Evolutionary conservation across 2,113 vertebrate genomes (phyloP).

Genomic region (Brachirus orientalis): DNA sequence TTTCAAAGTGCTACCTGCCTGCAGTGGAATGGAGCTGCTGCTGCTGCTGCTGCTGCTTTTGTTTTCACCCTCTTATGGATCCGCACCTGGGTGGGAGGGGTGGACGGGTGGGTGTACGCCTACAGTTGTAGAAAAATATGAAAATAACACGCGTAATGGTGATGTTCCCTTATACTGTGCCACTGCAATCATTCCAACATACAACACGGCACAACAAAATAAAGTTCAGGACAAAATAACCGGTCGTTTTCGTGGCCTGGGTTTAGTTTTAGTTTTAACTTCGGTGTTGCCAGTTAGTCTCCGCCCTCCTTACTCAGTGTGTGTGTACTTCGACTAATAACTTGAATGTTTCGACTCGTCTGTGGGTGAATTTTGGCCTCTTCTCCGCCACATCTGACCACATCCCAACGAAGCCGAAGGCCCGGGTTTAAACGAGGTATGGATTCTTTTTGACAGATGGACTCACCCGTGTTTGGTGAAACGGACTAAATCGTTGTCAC

Average conservation of each 20-base stretch:
- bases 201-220: neutral
- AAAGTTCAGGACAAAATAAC: too few relatives aligned
- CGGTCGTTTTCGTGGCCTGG: neutral
- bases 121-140: too few relatives aligned
- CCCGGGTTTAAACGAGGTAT: conserved; percentile 52
- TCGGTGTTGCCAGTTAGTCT: conserved; percentile 67
- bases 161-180: neutral
- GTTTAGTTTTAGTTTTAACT: conserved; percentile 24
- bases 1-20: too few relatives aligned
- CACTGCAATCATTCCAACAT: neutral
- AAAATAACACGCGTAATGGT: too few relatives aligned
- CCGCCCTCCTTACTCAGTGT: conserved; percentile 70
- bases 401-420: neutral
- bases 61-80: too few relatives aligned
- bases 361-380: conserved; percentile 63
- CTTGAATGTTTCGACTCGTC: conserved; percentile 76
- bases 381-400: conserved; percentile 31
- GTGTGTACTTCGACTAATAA: conserved; percentile 74
- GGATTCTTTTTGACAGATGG: neutral
- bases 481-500: neutral
- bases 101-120: too few relatives aligned
- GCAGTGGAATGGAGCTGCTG: too few relatives aligned
- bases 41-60: too few relatives aligned
- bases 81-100: too few relatives aligned
- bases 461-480: neutral